A percentile compares a stretch with the other conserved stretches of the same genome.
phyloP scores from a whole-genome alignment of 2,113 vertebrate species.

The Gasterosteus aculeatus region DNA sequence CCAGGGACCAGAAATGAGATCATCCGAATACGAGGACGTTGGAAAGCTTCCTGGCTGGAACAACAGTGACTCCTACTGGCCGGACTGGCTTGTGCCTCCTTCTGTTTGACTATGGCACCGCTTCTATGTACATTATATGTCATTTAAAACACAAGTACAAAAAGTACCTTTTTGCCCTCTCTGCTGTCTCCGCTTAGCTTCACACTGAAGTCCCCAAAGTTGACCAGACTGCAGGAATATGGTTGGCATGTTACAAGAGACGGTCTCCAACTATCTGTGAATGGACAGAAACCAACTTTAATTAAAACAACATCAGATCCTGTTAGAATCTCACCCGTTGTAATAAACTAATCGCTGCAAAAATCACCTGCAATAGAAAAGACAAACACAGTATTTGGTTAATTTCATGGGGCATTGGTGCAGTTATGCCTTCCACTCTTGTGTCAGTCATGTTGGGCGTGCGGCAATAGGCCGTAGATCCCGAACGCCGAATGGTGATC shows the following conservation, averaged over 20 bases:
- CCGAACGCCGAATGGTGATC: constrained; percentile 63
- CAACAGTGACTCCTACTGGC: constrained; percentile 77
- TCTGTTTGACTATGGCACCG: not conserved
- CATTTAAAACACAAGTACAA: not conserved
- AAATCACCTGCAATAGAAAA: not conserved
- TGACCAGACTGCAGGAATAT: constrained; percentile 26
- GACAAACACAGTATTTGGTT: constrained; percentile 22
- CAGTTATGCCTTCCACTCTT: constrained; percentile 48
- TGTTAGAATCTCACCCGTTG: not conserved
- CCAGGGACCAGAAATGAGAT: constrained; percentile 69
- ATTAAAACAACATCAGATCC: not conserved
- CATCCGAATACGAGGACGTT: constrained; percentile 52
- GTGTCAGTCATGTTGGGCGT: constrained; percentile 34
- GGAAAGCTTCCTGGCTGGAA: constrained; percentile 42
- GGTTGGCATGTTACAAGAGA: constrained; percentile 3
- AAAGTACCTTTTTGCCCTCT: constrained; percentile 58
- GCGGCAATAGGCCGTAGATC: constrained; percentile 49
- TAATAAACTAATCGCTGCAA: not conserved
- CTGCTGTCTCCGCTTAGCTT: constrained; percentile 41
- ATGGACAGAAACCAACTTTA: not conserved
- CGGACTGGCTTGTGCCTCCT: not conserved
- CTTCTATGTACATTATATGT: not conserved
- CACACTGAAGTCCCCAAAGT: constrained; percentile 21
- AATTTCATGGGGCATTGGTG: constrained; percentile 35
- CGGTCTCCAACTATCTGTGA: constrained; percentile 28